A percentile compares a stretch with the other conserved stretches of the same genome.
phyloP scores from a whole-genome alignment of 1,140 invertebrate species.

The Paramacrobiotus metropolitanus region DNA sequence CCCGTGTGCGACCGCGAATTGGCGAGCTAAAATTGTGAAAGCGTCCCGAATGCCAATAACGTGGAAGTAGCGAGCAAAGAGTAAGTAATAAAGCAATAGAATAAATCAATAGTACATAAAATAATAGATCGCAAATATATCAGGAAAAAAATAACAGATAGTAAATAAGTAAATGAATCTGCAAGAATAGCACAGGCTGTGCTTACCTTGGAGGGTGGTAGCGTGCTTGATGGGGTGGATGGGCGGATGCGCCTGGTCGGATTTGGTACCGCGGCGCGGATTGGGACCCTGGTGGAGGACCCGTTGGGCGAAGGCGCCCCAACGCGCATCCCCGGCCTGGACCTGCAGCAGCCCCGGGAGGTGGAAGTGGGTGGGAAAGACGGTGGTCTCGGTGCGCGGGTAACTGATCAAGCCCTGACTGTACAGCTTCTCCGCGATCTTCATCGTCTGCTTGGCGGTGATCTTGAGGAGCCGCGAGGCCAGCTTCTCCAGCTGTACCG shows the following conservation, averaged over 20 bases:
- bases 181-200: no score
- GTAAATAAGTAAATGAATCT: no score
- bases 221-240: conserved; percentile 88
- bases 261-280: conserved; percentile 81
- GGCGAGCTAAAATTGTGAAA: no score
- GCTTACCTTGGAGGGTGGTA: conserved; percentile 25
- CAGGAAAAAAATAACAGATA: no score
- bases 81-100: no score
- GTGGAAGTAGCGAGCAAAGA: no score
- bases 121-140: no score
- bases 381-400: conserved; percentile 50
- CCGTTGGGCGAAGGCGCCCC: conserved; percentile 62
- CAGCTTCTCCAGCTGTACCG: conserved; percentile 87
- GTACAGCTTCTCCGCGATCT: conserved; percentile 27
- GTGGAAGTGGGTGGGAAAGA: conserved; percentile 71
- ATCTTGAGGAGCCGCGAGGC: conserved; percentile 70
- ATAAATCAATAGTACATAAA: no score
- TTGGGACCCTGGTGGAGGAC: conserved; percentile 50
- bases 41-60: no score
- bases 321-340: conserved; percentile 42
- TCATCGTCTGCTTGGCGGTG: conserved; percentile 63
- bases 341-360: conserved; percentile 46
- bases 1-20: no score
- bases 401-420: conserved; percentile 27
- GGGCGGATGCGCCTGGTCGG: conserved; percentile 94